Evolutionary conservation across 2,888 invertebrate species (phyloP).

Genomic region (Linnaemya tessellans): DNA sequence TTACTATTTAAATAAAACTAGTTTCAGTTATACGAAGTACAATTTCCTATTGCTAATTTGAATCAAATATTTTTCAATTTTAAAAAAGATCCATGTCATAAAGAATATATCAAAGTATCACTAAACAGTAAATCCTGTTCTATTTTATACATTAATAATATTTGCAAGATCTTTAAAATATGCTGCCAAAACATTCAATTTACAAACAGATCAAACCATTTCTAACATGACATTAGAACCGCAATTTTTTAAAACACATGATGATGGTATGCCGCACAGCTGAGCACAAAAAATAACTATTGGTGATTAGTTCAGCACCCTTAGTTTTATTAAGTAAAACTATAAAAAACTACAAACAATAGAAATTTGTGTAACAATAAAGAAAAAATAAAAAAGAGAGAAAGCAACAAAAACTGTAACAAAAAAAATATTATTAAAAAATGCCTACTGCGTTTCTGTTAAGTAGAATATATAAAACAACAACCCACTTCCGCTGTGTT

Average conservation of each 20-base stretch:
- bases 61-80: too few species aligned
- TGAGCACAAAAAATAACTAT: conserved; percentile 29
- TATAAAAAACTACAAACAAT: conserved; percentile 31
- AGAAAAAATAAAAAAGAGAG: conserved; percentile 22
- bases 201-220: not conserved
- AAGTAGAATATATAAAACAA: conserved; percentile 47
- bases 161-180: too few species aligned
- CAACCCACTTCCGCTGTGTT: conserved; percentile 71
- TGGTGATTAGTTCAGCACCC: conserved; percentile 62
- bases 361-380: conserved; percentile 54
- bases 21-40: too few species aligned
- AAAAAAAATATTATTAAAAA: conserved; percentile 44
- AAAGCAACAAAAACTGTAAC: conserved; percentile 47
- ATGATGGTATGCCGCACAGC: conserved; percentile 46
- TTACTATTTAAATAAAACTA: too few species aligned
- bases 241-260: conserved; percentile 51
- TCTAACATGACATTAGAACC: conserved; percentile 41
- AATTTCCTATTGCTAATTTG: too few species aligned
- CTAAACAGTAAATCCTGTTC: too few species aligned
- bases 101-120: too few species aligned
- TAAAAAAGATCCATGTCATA: too few species aligned
- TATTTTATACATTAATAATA: too few species aligned
- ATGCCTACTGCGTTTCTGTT: conserved; percentile 12
- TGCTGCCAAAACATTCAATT: not conserved
- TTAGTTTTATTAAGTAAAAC: conserved; percentile 30